These are phyloP conservation scores for Chamaea fasciata DNA, from an alignment of 2,113 vertebrate species.

Conservation along the genomic window DNA sequence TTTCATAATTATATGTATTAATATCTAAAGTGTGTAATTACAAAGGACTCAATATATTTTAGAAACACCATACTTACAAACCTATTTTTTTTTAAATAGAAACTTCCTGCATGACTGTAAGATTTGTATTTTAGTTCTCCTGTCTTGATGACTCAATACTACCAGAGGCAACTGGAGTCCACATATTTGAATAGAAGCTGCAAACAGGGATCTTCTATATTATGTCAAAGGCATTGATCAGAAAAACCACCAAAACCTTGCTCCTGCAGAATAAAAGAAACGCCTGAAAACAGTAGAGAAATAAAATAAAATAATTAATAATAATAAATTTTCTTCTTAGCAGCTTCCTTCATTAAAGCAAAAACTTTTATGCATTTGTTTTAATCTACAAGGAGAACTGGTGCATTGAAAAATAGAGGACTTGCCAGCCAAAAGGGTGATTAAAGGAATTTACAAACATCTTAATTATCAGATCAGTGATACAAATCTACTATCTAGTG, in stretches of 20 bases:
- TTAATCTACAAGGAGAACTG: background rate
- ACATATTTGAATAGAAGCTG: background rate
- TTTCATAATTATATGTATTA: constrained; percentile 43
- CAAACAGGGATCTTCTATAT: background rate
- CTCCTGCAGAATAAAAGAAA: background rate
- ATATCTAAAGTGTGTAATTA: constrained; percentile 23
- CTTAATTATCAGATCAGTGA: background rate
- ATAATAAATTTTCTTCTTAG: background rate
- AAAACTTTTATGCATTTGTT: background rate
- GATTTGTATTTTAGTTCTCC: background rate
- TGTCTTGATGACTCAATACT: background rate
- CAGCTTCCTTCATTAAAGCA: background rate
- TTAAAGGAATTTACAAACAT: background rate
- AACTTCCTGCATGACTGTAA: background rate
- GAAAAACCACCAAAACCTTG: background rate
- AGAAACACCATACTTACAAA: background rate
- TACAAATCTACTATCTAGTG: background rate
- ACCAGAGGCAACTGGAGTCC: background rate
- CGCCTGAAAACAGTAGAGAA: background rate
- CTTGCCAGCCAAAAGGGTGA: background rate
- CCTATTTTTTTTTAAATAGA: background rate
- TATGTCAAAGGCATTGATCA: background rate
- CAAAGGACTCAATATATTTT: constrained; percentile 4
- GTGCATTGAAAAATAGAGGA: background rate
- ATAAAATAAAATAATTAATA: background rate